phyloP scores from a whole-genome alignment of 2,113 vertebrate genomes.

The Myotis brandtii region DNA sequence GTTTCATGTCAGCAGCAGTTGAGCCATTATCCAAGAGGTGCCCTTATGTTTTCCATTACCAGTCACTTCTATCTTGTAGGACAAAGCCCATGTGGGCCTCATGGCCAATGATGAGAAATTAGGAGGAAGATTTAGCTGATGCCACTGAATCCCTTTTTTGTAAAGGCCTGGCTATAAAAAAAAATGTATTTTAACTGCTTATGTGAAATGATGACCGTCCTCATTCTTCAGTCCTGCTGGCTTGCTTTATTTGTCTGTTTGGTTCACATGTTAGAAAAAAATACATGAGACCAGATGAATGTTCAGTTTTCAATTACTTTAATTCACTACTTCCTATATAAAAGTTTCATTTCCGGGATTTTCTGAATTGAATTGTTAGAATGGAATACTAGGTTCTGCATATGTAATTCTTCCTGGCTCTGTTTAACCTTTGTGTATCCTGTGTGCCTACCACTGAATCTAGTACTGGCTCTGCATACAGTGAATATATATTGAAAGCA shows the following conservation, averaged over 20 bases:
- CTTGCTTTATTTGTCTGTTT: neutral
- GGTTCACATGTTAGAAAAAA: neutral
- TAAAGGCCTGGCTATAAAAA: neutral
- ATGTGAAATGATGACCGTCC: neutral
- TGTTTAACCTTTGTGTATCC: neutral
- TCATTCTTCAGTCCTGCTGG: neutral
- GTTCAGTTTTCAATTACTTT: neutral
- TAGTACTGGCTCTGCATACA: neutral
- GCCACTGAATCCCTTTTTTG: accelerated
- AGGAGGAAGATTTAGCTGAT: neutral
- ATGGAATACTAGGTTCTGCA: neutral
- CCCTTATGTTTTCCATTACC: neutral
- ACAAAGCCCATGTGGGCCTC: neutral
- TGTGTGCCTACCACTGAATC: neutral
- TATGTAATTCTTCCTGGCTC: neutral
- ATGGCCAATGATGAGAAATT: neutral
- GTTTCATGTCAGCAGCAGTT: neutral
- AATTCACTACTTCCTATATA: neutral
- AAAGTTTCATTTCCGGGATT: neutral
- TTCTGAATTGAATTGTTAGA: neutral
- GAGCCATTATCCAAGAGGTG: neutral
- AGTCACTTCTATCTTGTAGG: neutral
- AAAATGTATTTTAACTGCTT: neutral
- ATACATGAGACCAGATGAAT: neutral
- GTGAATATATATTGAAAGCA: neutral